A percentile compares a stretch with the other conserved stretches of the same genome.
phyloP scores from a whole-genome alignment of 2,797 vertebrate genomes.

The Australoheros facetus region DNA sequence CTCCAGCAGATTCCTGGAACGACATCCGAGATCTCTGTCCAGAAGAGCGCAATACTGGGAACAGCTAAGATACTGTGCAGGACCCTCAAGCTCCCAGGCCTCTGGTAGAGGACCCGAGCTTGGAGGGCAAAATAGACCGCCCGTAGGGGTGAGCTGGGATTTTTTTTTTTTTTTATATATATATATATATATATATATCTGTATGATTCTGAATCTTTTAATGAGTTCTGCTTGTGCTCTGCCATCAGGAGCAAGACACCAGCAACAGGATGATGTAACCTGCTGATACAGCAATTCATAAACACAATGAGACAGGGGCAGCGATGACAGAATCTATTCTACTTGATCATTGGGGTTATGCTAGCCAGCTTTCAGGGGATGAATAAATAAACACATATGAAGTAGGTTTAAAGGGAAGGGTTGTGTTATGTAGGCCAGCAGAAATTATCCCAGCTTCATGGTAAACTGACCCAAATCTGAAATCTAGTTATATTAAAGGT shows the following conservation, averaged over 20 bases:
- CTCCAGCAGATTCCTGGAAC: too few species aligned
- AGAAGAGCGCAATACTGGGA: too few species aligned
- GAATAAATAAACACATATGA: conserved; percentile 43
- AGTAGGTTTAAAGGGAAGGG: not conserved
- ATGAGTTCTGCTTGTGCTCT: conserved; percentile 4
- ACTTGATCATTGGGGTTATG: conserved; percentile 19
- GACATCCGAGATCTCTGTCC: too few species aligned
- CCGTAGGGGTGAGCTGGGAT: too few species aligned
- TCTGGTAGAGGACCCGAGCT: too few species aligned
- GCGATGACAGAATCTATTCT: conserved; percentile 26
- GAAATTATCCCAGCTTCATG: conserved; percentile 17
- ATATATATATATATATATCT: not conserved
- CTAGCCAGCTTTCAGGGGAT: conserved; percentile 29
- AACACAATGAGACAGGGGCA: conserved; percentile 13
- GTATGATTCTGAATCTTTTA: not conserved
- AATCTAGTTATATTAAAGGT: not conserved
- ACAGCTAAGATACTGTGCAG: too few species aligned
- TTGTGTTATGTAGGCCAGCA: conserved; percentile 17
- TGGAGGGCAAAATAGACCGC: too few species aligned
- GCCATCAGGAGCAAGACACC: not conserved
- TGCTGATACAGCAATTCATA: conserved; percentile 47
- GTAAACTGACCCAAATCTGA: conserved; percentile 24
- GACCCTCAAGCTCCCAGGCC: too few species aligned
- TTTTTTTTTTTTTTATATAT: too few species aligned
- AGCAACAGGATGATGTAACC: conserved; percentile 11